Percentiles rank a stretch among this genome's conserved stretches.
Conservation (phyloP, 2,888 invertebrate genomes). For the Dexiosoma caninum region DNA sequence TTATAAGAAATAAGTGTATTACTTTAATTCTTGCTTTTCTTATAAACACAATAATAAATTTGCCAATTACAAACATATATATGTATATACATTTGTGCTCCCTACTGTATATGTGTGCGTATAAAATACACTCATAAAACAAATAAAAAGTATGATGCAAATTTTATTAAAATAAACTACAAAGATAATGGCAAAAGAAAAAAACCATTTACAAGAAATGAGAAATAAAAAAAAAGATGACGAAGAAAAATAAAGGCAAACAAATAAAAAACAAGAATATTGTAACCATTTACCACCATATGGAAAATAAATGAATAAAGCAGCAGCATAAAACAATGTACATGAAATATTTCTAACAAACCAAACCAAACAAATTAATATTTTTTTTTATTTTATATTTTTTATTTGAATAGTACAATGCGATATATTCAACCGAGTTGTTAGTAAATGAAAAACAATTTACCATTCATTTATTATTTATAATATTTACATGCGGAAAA, state of each 20-base stretch:
- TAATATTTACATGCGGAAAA: no score
- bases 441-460: no score
- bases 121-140: background rate
- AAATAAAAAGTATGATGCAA: constrained; percentile 28
- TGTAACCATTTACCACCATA: constrained; percentile 25
- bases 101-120: no score
- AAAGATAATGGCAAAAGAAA: constrained; percentile 6
- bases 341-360: background rate
- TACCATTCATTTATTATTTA: no score
- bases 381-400: background rate
- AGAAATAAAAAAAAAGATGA: background rate
- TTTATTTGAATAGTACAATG: no score
- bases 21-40: no score
- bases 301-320: constrained; percentile 25
- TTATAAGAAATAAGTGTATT: no score
- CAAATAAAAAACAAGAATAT: background rate
- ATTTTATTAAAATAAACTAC: constrained; percentile 52
- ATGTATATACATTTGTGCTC: no score
- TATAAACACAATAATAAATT: no score
- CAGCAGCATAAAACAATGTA: background rate
- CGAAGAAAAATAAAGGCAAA: background rate
- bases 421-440: no score
- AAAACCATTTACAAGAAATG: background rate
- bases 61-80: no score
- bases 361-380: background rate